These are phyloP conservation scores for Adrianichthys oophorus DNA, from an alignment of 2,797 vertebrate genomes.

Conservation along the genomic window DNA sequence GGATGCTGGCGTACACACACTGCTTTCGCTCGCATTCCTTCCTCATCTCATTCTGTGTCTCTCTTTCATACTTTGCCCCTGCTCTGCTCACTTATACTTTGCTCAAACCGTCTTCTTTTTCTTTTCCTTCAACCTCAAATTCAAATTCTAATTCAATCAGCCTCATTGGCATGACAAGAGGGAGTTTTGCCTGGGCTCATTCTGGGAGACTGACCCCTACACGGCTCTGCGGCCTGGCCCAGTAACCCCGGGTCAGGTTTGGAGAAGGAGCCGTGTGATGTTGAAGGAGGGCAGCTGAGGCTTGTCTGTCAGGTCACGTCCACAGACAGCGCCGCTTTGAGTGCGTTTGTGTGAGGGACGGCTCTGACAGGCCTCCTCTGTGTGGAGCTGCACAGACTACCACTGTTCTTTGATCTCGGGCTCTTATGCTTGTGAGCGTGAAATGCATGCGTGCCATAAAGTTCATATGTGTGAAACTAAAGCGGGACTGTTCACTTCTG, in stretches of 20 bases:
- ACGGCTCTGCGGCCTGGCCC: constrained; percentile 63
- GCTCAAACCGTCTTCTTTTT: constrained; percentile 23
- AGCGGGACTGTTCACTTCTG: constrained; percentile 15
- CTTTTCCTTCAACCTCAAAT: constrained; percentile 60
- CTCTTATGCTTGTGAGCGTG: constrained; percentile 41
- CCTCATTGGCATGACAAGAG: constrained; percentile 80
- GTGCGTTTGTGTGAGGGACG: constrained; percentile 53
- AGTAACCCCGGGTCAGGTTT: constrained; percentile 63
- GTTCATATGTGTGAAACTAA: constrained; percentile 39
- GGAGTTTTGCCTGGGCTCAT: constrained; percentile 50
- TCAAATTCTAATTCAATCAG: constrained; percentile 73
- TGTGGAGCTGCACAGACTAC: constrained; percentile 46
- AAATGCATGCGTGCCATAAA: constrained; percentile 38
- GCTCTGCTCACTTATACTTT: constrained; percentile 38
- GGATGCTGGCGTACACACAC: constrained; percentile 23
- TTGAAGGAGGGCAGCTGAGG: constrained; percentile 48
- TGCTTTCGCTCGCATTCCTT: constrained; percentile 30
- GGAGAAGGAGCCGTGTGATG: constrained; percentile 56
- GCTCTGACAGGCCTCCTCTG: constrained; percentile 65
- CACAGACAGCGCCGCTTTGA: constrained; percentile 60
- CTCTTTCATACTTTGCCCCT: constrained; percentile 37
- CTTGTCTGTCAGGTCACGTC: constrained; percentile 54
- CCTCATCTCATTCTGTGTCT: constrained; percentile 37
- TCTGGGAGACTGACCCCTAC: constrained; percentile 50
- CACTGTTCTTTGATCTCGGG: constrained; percentile 56